Evolutionary conservation across 1,140 invertebrate species (phyloP), one percentile per base, ranked within the genome.

Genomic region (Theocolax elegans): DNA sequence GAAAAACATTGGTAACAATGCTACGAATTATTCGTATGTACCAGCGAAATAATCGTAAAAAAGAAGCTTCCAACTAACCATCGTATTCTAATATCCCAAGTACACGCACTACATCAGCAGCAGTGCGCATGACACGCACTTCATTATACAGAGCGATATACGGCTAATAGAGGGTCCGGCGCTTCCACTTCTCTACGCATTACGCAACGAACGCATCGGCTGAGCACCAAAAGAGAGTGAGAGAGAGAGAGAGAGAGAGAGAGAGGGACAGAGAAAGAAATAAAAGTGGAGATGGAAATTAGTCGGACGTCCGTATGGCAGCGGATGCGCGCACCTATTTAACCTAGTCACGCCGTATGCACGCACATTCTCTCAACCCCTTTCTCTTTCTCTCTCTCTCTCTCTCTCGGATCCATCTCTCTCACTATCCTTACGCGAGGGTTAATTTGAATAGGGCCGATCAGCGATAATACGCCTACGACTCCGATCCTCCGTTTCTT

Each of bases 371-470:
- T n/a, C 15, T n/a, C 19, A 77, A 53, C 73, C 71, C 58, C 59
- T 75, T 71, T 62, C 71, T 65, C 70, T n/a, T n/a, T n/a, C n/a
- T n/a, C n/a, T n/a, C n/a, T n/a, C n/a, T n/a, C n/a, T n/a, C n/a
- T n/a, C n/a, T n/a, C n/a, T n/a, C n/a, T n/a, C n/a, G n/a, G n/a
- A 23, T 9, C 54, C 77, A 31, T 71, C 62, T 72, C 58, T 72
- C 9, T n/a, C 44, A 75, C 46, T 46, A 76, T 79, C 82, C 80
- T 83, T 83, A 76, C 79, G 51, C 71, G 75, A 82, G 84, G 84
- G 83, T 84, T 84, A 81, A 84, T 84, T 85, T 85, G 82, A 85
- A 85, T 85, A 76, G 83, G 68, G 62, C 49, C 73, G 73, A 76
- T 76, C 71, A 72, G 42, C 54, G 23, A 27, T 35, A 6, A 35